Conservation (phyloP, 2,888 invertebrate genomes). For the Dolichopus griseipennis region DNA sequence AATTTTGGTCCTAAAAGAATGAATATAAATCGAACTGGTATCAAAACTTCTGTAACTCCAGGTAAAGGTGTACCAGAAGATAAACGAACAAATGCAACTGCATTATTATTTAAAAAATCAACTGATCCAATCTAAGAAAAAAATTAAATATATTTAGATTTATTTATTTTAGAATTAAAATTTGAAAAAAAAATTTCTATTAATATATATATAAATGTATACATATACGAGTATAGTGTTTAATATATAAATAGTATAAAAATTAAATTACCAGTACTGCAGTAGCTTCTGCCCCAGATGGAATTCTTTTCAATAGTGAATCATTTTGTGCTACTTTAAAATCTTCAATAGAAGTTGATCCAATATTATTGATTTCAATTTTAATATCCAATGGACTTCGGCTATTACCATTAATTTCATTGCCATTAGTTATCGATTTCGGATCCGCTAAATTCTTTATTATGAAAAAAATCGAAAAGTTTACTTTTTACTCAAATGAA, state of each 20-base stretch:
- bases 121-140: slow-evolving; percentile 57
- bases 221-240: neutral
- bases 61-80: slow-evolving; percentile 69
- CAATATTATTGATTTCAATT: slow-evolving; percentile 46
- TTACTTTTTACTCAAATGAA: too few relatives aligned
- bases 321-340: slow-evolving; percentile 60
- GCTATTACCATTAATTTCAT: slow-evolving; percentile 23
- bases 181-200: neutral
- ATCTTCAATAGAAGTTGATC: slow-evolving; percentile 59
- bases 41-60: slow-evolving; percentile 70
- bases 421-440: slow-evolving; percentile 23
- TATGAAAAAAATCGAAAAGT: neutral
- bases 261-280: slow-evolving; percentile 55
- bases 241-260: too few relatives aligned
- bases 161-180: neutral
- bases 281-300: slow-evolving; percentile 73
- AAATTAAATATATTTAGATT: neutral
- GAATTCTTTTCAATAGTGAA: slow-evolving; percentile 71
- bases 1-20: slow-evolving; percentile 72
- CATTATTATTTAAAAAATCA: slow-evolving; percentile 74
- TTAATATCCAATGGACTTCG: slow-evolving; percentile 35
- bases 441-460: slow-evolving; percentile 19
- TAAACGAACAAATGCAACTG: slow-evolving; percentile 78
- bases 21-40: slow-evolving; percentile 83
- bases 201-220: neutral